Percentiles rank a stretch among this genome's conserved stretches.
Conservation (phyloP, 2,113 vertebrate genomes). For the Brachyistius frenatus region DNA sequence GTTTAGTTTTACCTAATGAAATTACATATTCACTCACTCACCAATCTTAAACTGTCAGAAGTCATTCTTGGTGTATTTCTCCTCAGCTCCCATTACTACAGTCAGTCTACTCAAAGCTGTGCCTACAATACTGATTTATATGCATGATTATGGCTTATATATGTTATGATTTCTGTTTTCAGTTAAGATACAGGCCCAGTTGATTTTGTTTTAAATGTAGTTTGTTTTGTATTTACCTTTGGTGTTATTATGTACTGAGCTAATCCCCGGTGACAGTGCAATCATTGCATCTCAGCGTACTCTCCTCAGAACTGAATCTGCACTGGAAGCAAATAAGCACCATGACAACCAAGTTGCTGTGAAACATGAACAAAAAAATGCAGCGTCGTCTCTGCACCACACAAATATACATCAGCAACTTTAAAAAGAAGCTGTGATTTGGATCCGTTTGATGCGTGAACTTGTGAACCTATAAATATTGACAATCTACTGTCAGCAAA, state of each 20-base stretch:
- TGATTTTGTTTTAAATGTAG: slow-evolving; percentile 1
- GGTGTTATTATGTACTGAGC: slow-evolving; percentile 1
- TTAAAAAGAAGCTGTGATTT: slow-evolving; percentile 22
- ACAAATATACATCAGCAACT: background rate
- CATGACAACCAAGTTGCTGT: slow-evolving; percentile 26
- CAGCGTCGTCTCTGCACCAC: background rate
- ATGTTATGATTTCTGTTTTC: background rate
- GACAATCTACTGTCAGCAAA: background rate
- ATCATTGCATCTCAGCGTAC: slow-evolving; percentile 4
- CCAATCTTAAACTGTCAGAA: background rate
- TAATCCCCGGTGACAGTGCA: slow-evolving; percentile 13
- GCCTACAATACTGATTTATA: background rate
- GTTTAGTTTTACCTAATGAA: background rate
- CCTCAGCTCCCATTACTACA: background rate
- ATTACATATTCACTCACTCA: background rate
- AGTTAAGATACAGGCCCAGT: background rate
- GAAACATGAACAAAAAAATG: slow-evolving; percentile 4
- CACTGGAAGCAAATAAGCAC: slow-evolving; percentile 27
- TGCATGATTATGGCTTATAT: background rate
- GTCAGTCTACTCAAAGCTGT: background rate
- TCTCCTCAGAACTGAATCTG: slow-evolving; percentile 22
- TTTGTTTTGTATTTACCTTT: slow-evolving; percentile 2
- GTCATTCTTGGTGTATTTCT: background rate
- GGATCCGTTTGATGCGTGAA: slow-evolving; percentile 8
- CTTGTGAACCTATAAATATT: slow-evolving; percentile 4